phyloP scores from a whole-genome alignment of 2,113 vertebrate species.

The Columbina picui region DNA sequence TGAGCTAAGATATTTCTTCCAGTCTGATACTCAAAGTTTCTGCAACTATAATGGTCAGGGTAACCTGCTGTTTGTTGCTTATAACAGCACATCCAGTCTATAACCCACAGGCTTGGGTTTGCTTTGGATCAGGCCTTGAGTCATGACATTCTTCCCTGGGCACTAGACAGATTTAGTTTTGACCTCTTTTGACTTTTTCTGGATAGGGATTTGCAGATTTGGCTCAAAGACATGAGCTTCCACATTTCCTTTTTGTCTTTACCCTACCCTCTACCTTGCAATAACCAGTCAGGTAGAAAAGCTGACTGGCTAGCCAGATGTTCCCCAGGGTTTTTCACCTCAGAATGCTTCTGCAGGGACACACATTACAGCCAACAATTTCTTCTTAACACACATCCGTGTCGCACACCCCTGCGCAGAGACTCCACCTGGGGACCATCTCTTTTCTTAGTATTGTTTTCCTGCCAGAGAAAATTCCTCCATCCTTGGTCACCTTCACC shows the following conservation, averaged over 20 bases:
- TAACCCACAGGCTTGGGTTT: background rate
- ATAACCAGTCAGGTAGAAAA: background rate
- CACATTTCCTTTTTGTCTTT: background rate
- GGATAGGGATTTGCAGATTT: background rate
- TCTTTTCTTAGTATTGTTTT: background rate
- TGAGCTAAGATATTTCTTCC: background rate
- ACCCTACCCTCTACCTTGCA: background rate
- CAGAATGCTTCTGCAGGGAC: background rate
- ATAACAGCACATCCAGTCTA: background rate
- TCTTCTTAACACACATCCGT: background rate
- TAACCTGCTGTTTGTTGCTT: background rate
- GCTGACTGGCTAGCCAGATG: fast-evolving
- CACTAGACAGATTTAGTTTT: background rate
- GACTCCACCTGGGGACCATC: background rate
- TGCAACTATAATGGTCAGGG: background rate
- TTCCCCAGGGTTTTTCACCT: background rate
- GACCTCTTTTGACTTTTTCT: background rate
- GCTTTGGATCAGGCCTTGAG: background rate
- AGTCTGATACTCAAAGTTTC: background rate
- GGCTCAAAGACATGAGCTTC: background rate
- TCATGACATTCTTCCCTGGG: background rate
- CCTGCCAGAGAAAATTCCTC: background rate
- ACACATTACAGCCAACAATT: background rate
- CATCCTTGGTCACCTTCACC: background rate
- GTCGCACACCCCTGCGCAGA: background rate